Conservation (phyloP, 2,888 invertebrate genomes). For the Phytoseiulus persimilis region DNA sequence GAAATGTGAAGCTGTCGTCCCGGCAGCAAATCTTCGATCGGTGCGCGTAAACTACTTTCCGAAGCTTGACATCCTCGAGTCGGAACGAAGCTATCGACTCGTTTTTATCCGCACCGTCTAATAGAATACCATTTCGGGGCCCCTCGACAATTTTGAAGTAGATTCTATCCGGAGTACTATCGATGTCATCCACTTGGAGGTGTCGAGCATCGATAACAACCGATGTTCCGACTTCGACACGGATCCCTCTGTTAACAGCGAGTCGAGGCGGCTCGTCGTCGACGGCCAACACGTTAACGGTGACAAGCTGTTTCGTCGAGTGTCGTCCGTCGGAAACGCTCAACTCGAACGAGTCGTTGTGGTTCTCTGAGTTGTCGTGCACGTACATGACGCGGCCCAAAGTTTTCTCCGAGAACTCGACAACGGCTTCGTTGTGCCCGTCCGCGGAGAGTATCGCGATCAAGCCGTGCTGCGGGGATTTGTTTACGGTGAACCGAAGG, state of each 20-base stretch:
- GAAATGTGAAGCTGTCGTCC: conserved; percentile 51
- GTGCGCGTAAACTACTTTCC: conserved; percentile 50
- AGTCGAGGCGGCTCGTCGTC: conserved; percentile 51
- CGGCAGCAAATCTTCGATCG: conserved; percentile 41
- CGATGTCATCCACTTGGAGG: conserved; percentile 50
- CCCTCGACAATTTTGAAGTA: conserved; percentile 48
- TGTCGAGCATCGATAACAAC: conserved; percentile 48
- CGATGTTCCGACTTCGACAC: conserved; percentile 48
- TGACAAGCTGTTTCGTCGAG: conserved; percentile 48
- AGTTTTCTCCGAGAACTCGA: conserved; percentile 46
- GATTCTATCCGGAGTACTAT: conserved; percentile 48
- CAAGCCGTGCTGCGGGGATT: conserved; percentile 47
- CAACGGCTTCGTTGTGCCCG: conserved; percentile 47
- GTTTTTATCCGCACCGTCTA: conserved; percentile 49
- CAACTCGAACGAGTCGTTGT: conserved; percentile 49
- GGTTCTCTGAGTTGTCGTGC: conserved; percentile 51
- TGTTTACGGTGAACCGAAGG: conserved; percentile 48
- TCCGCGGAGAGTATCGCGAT: conserved; percentile 48
- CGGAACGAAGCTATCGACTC: conserved; percentile 50
- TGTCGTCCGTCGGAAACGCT: conserved; percentile 49
- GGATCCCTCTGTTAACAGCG: conserved; percentile 50
- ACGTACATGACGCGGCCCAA: conserved; percentile 49
- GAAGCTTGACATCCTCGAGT: conserved; percentile 50
- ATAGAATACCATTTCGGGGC: conserved; percentile 49
- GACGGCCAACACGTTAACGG: conserved; percentile 50